Conservation (phyloP, 2,113 vertebrate species). For the Lamprologus lemairii region DNA sequence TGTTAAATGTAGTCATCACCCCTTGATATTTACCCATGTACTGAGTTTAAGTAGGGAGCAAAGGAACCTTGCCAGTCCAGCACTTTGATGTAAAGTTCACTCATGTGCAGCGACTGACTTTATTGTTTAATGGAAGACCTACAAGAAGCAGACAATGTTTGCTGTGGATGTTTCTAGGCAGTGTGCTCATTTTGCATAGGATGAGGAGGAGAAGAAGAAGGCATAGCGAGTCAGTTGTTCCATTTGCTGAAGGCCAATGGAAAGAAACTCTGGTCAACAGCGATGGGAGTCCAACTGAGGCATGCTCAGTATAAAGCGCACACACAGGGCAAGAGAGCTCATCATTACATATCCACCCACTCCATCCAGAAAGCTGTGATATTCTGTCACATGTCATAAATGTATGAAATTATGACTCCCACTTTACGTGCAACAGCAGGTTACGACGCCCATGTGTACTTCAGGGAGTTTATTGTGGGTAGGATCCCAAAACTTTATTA, state of each 20-base stretch:
- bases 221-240: constrained; percentile 62
- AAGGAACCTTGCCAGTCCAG: background rate
- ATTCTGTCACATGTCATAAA: constrained; percentile 13
- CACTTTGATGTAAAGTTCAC: background rate
- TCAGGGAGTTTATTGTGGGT: background rate
- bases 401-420: constrained; percentile 20
- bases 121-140: constrained; percentile 35
- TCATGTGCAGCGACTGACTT: background rate
- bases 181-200: constrained; percentile 17
- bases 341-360: constrained; percentile 1
- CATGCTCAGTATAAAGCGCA: constrained; percentile 31
- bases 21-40: background rate
- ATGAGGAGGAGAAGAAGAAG: constrained; percentile 32
- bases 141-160: constrained; percentile 34
- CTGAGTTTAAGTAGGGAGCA: background rate
- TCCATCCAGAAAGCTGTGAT: background rate
- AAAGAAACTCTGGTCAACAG: constrained; percentile 56
- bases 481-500: background rate
- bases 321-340: background rate
- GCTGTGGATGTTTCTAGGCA: constrained; percentile 27
- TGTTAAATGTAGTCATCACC: background rate
- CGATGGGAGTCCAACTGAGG: constrained; percentile 44
- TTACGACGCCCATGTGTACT: background rate
- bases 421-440: background rate
- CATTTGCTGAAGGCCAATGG: constrained; percentile 54